Base-by-base conservation (phyloP, 2,888 invertebrate genomes). In the Sinopyrophorus schimmeli region DNA sequence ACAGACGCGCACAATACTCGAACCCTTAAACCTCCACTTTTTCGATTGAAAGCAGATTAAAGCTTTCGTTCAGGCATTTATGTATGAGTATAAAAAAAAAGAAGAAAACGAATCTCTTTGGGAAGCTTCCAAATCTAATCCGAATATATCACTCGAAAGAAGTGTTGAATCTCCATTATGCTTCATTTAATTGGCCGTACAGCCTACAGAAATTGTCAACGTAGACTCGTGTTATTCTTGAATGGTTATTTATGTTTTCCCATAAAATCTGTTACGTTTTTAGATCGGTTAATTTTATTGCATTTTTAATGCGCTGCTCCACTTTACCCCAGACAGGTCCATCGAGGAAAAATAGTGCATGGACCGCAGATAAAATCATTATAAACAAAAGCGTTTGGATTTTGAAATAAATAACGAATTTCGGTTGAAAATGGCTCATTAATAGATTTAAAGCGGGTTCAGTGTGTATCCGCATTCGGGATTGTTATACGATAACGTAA, bases 121-220 rank as follows among this genome's bases (percentile, higher is more conserved):
- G 50, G 46, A 18, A 10, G 5, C n/a, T 40, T 46, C 50, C 50
- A 50, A 46, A 46, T 30, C 35, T 24, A 50, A 46, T 46, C 21
- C 27, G 40, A 30, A 32, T 44, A 50, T 50, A 44, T 50, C 49
- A 49, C 38, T 49, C 43, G 32, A 39, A 42, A 35, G 39, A 32
- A 43, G 38, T 30, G 30, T 48, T 31, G 35, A 37, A 34, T 35
- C 41, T 37, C 27, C 41, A 41, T 48, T 41, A 41, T 30, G 35
- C 26, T 43, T 26, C 38, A 17, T 49, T 49, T 43, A 42, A 43
- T 44, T 44, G 21, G 30, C 17, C 34, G 35, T 16, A n/a, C 44
- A 12, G 21, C 35, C 34, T 21, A 44, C 28, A 24, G 32, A 23
- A 31, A 43, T 47, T 37, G 47, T 47, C 47, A 47, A 35, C 47